phyloP scores from a whole-genome alignment of 1,140 invertebrate genomes.

The Zaprionus kolodkinae region DNA sequence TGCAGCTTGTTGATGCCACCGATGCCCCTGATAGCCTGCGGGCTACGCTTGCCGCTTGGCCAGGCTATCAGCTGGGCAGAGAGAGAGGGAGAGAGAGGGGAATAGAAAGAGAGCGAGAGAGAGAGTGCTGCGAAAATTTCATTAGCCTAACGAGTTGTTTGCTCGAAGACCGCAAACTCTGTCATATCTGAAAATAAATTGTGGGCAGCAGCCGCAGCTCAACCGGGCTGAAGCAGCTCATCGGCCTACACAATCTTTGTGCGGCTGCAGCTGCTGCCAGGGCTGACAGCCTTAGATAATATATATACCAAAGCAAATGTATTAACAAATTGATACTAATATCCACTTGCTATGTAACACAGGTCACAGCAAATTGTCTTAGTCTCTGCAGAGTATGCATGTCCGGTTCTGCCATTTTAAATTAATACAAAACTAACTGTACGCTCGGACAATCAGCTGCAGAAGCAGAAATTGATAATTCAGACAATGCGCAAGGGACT shows the following conservation, averaged over 20 bases:
- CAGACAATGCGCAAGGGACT: constrained; percentile 22
- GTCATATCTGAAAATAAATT: constrained; percentile 59
- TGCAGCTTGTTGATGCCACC: constrained; percentile 72
- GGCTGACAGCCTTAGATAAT: no score
- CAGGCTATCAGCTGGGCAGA: not conserved
- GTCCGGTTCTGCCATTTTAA: not conserved
- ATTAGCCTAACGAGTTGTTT: constrained; percentile 80
- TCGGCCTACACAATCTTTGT: constrained; percentile 12
- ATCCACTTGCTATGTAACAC: not conserved
- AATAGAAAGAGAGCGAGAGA: not conserved
- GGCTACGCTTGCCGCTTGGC: constrained; percentile 39
- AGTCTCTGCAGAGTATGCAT: not conserved
- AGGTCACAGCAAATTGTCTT: not conserved
- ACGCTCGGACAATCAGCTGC: not conserved
- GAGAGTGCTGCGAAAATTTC: constrained; percentile 59
- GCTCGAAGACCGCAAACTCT: constrained; percentile 58
- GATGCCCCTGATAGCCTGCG: constrained; percentile 68
- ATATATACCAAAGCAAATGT: not conserved
- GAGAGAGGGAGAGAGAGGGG: not conserved
- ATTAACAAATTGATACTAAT: not conserved
- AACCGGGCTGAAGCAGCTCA: constrained; percentile 1
- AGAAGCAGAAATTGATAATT: constrained; percentile 17
- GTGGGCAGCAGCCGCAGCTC: constrained; percentile 15
- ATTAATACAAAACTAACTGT: not conserved
- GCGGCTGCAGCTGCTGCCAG: constrained; percentile 5